Evolutionary conservation across 2,797 vertebrate genomes (phyloP).

Genomic region (Trachops cirrhosus): DNA sequence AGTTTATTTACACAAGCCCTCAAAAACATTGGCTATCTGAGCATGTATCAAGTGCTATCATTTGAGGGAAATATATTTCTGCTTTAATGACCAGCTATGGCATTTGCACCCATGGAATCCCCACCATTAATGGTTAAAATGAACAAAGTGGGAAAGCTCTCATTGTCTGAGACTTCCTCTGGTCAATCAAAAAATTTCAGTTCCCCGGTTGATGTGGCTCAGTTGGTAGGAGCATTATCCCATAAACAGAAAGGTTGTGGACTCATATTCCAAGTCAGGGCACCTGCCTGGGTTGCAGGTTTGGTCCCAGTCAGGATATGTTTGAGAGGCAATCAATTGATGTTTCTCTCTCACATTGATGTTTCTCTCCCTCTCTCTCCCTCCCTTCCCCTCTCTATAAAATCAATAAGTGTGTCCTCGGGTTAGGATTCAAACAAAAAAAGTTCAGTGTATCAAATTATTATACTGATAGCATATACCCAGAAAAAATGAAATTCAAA

Average conservation of each 20-base stretch:
- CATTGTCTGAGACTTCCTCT: background rate
- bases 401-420: background rate
- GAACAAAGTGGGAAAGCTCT: background rate
- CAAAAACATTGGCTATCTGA: background rate
- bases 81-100: background rate
- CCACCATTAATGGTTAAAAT: background rate
- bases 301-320: background rate
- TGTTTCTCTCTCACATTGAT: background rate
- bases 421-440: background rate
- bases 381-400: background rate
- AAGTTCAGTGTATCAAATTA: background rate
- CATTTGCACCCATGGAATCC: no score
- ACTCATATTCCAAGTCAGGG: background rate
- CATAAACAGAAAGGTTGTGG: background rate
- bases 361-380: background rate
- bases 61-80: background rate
- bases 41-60: background rate
- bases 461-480: background rate
- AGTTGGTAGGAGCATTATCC: background rate
- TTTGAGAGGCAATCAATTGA: background rate
- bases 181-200: background rate
- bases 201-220: background rate
- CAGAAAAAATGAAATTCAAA: background rate
- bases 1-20: background rate
- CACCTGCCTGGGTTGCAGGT: background rate